A percentile compares a stretch with the other conserved stretches of the same genome.
These are phyloP conservation scores for Cochlearius cochlearius DNA, from an alignment of 2,113 vertebrate species.

Conservation along the genomic window DNA sequence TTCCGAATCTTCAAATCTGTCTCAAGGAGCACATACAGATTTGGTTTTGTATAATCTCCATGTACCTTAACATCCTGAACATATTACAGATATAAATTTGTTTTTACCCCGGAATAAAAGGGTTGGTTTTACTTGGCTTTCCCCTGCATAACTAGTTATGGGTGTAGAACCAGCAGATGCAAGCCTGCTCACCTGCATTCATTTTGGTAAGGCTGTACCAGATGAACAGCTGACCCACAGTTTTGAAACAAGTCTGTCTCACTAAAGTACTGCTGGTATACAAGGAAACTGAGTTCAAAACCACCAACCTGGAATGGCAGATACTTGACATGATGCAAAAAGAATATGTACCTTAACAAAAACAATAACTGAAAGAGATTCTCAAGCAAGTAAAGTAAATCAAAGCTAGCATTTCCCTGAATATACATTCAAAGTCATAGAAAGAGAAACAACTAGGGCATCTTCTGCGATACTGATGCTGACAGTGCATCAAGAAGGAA, in stretches of 20 bases:
- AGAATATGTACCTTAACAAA: background rate
- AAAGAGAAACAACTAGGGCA: background rate
- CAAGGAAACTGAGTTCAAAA: background rate
- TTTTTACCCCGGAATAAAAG: background rate
- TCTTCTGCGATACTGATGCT: background rate
- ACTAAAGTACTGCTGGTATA: background rate
- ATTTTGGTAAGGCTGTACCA: background rate
- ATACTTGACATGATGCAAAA: background rate
- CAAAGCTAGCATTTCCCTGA: background rate
- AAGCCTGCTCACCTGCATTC: background rate
- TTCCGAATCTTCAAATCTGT: background rate
- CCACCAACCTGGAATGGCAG: background rate
- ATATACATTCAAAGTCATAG: background rate
- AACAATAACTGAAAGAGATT: background rate
- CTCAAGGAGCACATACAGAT: background rate
- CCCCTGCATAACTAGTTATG: background rate
- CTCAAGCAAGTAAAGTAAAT: background rate
- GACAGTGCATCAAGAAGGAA: background rate
- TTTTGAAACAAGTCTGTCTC: background rate
- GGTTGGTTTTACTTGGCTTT: background rate
- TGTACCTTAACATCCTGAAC: background rate
- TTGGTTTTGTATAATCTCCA: background rate
- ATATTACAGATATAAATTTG: background rate
- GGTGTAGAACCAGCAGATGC: background rate
- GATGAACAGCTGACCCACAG: background rate